Evolutionary conservation across 1,140 invertebrate genomes (phyloP).

Genomic region (Bombus waltoni): DNA sequence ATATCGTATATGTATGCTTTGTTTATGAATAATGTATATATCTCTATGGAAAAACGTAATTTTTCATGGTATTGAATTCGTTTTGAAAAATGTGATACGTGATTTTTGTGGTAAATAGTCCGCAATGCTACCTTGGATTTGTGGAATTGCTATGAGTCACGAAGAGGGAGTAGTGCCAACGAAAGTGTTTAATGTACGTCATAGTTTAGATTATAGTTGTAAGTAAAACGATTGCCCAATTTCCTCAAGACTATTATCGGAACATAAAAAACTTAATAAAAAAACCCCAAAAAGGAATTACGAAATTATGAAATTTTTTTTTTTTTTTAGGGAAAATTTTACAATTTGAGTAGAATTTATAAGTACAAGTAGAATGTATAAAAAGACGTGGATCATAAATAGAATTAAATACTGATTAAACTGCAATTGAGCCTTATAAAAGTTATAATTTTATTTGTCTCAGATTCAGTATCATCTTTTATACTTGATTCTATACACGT

Average conservation of each 20-base stretch:
- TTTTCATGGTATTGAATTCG: too few relatives aligned
- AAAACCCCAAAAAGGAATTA: not conserved
- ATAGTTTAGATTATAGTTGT: not conserved
- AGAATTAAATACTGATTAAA: not conserved
- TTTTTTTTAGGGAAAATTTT: too few relatives aligned
- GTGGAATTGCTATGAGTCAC: conserved; percentile 1
- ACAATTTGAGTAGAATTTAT: too few relatives aligned
- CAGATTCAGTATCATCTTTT: not conserved
- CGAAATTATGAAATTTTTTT: too few relatives aligned
- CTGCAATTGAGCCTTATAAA: not conserved
- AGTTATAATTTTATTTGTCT: not conserved
- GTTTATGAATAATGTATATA: not conserved
- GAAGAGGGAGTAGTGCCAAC: conserved; percentile 7
- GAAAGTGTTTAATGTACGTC: not conserved
- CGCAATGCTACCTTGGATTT: not conserved
- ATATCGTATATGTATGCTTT: not conserved
- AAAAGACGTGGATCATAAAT: too few relatives aligned
- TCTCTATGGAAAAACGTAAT: too few relatives aligned
- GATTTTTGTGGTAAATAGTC: not conserved
- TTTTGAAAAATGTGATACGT: not conserved
- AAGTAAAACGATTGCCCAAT: not conserved
- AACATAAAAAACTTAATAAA: not conserved
- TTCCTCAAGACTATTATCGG: too few relatives aligned
- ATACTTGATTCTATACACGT: not conserved
- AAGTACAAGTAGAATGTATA: too few relatives aligned